These are phyloP conservation scores for Mixornis gularis DNA, from an alignment of 2,113 vertebrate species.

Conservation along the genomic window DNA sequence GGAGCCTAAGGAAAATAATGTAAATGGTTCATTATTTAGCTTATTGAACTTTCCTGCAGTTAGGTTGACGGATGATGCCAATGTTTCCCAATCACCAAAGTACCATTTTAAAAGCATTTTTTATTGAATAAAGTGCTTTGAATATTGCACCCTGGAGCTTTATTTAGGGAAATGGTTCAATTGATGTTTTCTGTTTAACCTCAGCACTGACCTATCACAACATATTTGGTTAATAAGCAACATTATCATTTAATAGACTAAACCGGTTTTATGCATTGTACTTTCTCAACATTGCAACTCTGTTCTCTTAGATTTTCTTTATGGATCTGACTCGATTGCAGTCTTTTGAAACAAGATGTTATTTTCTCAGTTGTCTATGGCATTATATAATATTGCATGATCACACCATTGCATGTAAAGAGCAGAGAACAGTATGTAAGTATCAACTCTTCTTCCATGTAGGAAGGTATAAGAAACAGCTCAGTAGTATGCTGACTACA, in stretches of 20 bases:
- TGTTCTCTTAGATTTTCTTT: neutral
- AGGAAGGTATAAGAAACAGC: neutral
- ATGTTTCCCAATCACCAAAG: slow-evolving; percentile 74
- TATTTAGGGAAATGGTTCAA: slow-evolving; percentile 73
- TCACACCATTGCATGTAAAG: neutral
- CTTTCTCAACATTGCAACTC: neutral
- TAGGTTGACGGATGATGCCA: slow-evolving; percentile 72
- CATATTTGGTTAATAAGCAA: slow-evolving; percentile 67
- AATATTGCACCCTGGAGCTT: slow-evolving; percentile 78
- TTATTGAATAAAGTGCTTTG: slow-evolving; percentile 79
- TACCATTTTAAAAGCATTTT: slow-evolving; percentile 76
- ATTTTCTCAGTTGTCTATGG: neutral
- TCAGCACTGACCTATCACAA: slow-evolving; percentile 68
- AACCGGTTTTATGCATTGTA: neutral
- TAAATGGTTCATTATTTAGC: slow-evolving; percentile 81
- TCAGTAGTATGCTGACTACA: neutral
- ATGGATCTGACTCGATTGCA: neutral
- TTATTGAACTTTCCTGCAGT: slow-evolving; percentile 75
- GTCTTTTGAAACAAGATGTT: neutral
- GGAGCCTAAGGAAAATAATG: slow-evolving; percentile 74
- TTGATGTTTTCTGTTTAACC: slow-evolving; percentile 75
- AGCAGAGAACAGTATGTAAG: neutral
- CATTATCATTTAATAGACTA: slow-evolving; percentile 55
- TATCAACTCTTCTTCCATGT: neutral
- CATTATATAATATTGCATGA: neutral